These are phyloP conservation scores for Phalacrocorax pelagicus DNA, from an alignment of 2,113 vertebrate genomes.

Conservation along the genomic window DNA sequence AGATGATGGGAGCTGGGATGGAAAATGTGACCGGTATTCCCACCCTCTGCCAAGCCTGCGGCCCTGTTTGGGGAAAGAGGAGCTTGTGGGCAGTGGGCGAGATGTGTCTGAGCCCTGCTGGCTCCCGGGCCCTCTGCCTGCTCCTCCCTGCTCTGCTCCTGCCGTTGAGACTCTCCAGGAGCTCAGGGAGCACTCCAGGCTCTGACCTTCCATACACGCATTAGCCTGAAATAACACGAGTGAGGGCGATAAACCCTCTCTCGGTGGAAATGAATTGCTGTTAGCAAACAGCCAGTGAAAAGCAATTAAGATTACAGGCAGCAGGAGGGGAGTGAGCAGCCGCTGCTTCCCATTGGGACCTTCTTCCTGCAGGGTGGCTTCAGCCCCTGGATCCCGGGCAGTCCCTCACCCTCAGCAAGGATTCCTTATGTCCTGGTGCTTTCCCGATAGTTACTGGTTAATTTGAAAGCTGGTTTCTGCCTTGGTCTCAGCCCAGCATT, in stretches of 20 bases:
- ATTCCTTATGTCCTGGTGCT: neutral
- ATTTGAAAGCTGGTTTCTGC: neutral
- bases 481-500: neutral
- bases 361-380: neutral
- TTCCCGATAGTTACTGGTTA: neutral
- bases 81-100: neutral
- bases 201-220: rapidly evolving
- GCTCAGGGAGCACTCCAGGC: neutral
- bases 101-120: rapidly evolving
- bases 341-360: rapidly evolving
- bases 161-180: neutral
- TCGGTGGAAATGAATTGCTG: neutral
- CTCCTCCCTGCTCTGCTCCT: neutral
- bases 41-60: neutral
- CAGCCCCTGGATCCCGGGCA: neutral
- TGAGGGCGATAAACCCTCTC: neutral
- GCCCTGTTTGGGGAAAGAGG: neutral
- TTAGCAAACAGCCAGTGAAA: neutral
- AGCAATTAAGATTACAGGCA: neutral
- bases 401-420: neutral
- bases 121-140: neutral
- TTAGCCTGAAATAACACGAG: neutral
- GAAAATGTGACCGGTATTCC: rapidly evolving
- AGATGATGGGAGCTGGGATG: neutral
- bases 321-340: neutral